Evolutionary conservation across 2,797 vertebrate species (phyloP).

Genomic region (Sebastes melanostomus): DNA sequence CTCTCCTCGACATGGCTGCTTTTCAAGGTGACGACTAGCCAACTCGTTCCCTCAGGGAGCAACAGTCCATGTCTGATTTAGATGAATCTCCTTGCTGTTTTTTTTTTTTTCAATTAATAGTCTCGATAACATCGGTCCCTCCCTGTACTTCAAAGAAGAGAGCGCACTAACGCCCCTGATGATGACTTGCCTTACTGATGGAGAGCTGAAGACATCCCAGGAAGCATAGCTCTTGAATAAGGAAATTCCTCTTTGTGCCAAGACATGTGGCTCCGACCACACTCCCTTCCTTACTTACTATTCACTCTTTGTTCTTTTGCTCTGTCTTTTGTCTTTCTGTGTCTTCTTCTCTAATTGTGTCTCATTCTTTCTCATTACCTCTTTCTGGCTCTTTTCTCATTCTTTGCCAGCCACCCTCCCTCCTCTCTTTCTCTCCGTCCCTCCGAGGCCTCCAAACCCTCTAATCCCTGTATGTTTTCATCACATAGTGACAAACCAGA

Average conservation of each 20-base stretch:
- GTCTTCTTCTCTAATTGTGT: slow-evolving; percentile 24
- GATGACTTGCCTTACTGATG: slow-evolving; percentile 41
- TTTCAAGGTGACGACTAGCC: slow-evolving; percentile 16
- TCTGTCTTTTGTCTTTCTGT: slow-evolving; percentile 22
- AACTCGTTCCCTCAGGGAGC: slow-evolving; percentile 1
- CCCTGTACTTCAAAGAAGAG: slow-evolving; percentile 24
- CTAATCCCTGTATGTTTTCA: slow-evolving; percentile 55
- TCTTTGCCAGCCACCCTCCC: background rate
- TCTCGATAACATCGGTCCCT: slow-evolving; percentile 16
- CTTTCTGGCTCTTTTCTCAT: slow-evolving; percentile 1
- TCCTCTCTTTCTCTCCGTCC: background rate
- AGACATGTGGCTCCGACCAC: slow-evolving; percentile 55
- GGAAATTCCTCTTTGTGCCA: slow-evolving; percentile 48
- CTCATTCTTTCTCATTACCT: slow-evolving; percentile 19
- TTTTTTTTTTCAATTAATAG: slow-evolving; percentile 22
- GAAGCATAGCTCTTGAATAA: slow-evolving; percentile 50
- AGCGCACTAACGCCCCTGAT: slow-evolving; percentile 14
- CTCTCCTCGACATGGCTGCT: slow-evolving; percentile 7
- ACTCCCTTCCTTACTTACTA: slow-evolving; percentile 18
- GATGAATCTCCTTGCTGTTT: slow-evolving; percentile 13
- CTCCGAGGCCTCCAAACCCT: slow-evolving; percentile 36
- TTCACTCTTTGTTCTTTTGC: background rate
- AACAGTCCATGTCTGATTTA: slow-evolving; percentile 19
- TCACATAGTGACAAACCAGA: slow-evolving; percentile 56
- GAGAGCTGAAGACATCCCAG: slow-evolving; percentile 43